Evolutionary conservation across 2,888 invertebrate genomes (phyloP).

Genomic region (Acrocyrtus sp.): DNA sequence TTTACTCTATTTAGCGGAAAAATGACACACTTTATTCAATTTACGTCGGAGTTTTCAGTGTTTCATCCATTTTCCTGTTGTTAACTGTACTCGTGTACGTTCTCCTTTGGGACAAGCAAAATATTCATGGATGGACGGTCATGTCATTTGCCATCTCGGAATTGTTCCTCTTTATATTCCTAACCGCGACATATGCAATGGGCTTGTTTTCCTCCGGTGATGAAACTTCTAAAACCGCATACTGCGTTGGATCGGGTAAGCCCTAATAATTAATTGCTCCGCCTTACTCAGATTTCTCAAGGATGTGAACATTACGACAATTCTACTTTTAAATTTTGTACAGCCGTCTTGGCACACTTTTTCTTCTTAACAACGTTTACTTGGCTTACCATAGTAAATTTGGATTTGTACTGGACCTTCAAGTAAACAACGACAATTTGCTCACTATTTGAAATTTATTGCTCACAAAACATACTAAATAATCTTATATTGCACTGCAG

Average conservation of each 20-base stretch:
- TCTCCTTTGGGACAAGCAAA: constrained; percentile 55
- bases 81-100: constrained; percentile 51
- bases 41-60: constrained; percentile 25
- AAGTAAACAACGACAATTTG: too few species aligned
- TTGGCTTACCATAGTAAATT: constrained; percentile 61
- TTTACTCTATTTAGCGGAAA: too few species aligned
- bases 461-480: background rate
- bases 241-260: constrained; percentile 33
- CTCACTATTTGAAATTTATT: background rate
- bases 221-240: background rate
- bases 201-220: constrained; percentile 6
- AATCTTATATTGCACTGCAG: constrained; percentile 10
- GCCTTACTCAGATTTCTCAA: background rate
- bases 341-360: constrained; percentile 57
- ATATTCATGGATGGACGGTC: constrained; percentile 59
- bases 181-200: constrained; percentile 20
- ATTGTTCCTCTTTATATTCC: constrained; percentile 48
- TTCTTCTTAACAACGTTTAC: constrained; percentile 59
- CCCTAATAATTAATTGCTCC: background rate
- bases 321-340: background rate
- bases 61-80: constrained; percentile 48
- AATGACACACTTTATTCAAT: constrained; percentile 15
- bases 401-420: constrained; percentile 62
- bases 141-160: constrained; percentile 43
- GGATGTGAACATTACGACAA: background rate